Conservation (phyloP, 2,113 vertebrate species). For the Raja brachyura region DNA sequence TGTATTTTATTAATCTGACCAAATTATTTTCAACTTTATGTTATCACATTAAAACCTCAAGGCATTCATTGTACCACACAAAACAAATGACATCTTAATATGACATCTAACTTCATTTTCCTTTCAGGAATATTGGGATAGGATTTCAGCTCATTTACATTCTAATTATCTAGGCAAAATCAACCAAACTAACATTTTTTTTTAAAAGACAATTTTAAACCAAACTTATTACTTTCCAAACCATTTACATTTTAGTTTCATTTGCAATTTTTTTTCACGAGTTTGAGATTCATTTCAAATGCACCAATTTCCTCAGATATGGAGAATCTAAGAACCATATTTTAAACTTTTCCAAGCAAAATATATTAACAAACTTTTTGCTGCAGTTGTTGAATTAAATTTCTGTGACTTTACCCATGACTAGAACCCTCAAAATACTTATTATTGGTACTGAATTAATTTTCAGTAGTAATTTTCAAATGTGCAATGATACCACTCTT, state of each 20-base stretch:
- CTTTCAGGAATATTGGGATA: neutral
- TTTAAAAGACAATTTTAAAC: neutral
- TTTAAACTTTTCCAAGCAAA: too few species aligned
- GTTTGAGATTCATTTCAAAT: neutral
- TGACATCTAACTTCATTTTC: neutral
- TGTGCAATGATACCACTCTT: neutral
- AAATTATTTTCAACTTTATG: neutral
- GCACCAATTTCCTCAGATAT: too few species aligned
- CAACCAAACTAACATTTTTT: neutral
- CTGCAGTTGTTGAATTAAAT: neutral
- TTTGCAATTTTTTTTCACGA: neutral
- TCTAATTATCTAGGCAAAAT: neutral
- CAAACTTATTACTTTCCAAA: neutral
- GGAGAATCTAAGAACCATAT: too few species aligned
- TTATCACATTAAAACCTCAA: neutral
- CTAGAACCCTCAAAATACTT: neutral
- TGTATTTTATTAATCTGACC: neutral
- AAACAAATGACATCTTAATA: neutral
- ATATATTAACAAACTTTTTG: neutral
- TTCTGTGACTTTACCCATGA: neutral
- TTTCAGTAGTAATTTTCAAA: neutral
- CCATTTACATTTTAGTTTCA: neutral
- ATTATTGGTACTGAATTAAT: neutral
- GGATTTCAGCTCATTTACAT: neutral
- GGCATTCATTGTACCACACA: neutral